phyloP scores from a whole-genome alignment of 2,888 invertebrate genomes.

The Bruchidius siliquastri region DNA sequence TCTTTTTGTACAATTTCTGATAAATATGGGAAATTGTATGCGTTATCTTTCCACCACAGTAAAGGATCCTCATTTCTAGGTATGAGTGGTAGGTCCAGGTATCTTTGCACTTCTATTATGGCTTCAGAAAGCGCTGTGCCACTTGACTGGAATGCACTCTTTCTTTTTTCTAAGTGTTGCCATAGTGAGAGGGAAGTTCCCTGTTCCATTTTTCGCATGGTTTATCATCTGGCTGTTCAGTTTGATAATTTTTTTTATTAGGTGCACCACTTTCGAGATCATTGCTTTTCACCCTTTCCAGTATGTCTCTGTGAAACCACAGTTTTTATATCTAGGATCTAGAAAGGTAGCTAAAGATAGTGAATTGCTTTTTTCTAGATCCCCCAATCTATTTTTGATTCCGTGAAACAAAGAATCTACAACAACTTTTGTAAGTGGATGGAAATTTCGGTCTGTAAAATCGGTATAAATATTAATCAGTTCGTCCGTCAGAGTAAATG shows the following conservation, averaged over 20 bases:
- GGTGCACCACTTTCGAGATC: conserved; percentile 1
- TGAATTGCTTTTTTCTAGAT: conserved; percentile 18
- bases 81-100: conserved; percentile 16
- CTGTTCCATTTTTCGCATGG: background rate
- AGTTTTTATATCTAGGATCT: conserved; percentile 24
- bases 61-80: conserved; percentile 13
- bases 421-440: background rate
- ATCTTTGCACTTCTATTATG: conserved; percentile 19
- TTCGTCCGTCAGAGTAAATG: conserved; percentile 12
- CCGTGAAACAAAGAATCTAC: conserved; percentile 9
- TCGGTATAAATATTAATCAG: conserved; percentile 8
- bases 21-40: conserved; percentile 17
- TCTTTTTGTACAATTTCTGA: conserved; percentile 12
- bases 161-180: background rate
- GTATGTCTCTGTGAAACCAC: conserved; percentile 13
- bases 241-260: conserved; percentile 1
- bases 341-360: conserved; percentile 19
- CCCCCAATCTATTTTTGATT: conserved; percentile 14
- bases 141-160: background rate
- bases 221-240: background rate
- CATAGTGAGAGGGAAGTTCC: background rate
- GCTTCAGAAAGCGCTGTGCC: conserved; percentile 15
- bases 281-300: too few species aligned
- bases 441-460: conserved; percentile 6
- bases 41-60: conserved; percentile 19